A percentile compares a stretch with the other conserved stretches of the same genome.
These are phyloP conservation scores for Seriola aureovittata DNA, from an alignment of 2,113 vertebrate genomes.

Conservation along the genomic window DNA sequence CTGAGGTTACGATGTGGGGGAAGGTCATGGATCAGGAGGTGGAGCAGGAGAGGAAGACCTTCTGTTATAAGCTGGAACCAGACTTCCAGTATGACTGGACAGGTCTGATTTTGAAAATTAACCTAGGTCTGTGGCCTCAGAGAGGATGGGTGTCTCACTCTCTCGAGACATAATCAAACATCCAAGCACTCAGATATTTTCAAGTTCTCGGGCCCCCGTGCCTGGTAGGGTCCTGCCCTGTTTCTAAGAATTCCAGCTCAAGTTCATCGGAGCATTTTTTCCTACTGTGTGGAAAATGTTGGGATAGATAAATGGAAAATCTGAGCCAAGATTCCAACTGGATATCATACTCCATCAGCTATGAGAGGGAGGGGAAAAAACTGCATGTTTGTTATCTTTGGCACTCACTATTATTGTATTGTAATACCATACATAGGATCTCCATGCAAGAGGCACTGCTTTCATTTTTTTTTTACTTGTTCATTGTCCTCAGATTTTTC, in stretches of 20 bases:
- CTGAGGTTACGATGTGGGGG: constrained; percentile 42
- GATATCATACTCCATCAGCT: constrained; percentile 43
- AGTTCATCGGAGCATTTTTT: constrained; percentile 31
- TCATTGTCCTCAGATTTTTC: constrained; percentile 70
- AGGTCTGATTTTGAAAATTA: not conserved
- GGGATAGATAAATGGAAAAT: constrained; percentile 59
- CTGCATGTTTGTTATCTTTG: constrained; percentile 65
- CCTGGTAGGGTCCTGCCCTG: constrained; percentile 8
- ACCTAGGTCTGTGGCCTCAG: not conserved
- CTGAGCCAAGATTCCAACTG: constrained; percentile 60
- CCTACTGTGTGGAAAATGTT: constrained; percentile 66
- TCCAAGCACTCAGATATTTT: not conserved
- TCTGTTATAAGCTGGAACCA: constrained; percentile 24
- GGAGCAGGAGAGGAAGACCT: constrained; percentile 32
- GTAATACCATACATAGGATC: constrained; percentile 35
- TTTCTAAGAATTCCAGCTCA: constrained; percentile 55
- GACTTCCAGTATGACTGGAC: constrained; percentile 37
- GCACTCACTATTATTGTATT: constrained; percentile 51
- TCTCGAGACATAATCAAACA: constrained; percentile 9
- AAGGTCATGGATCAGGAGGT: constrained; percentile 57
- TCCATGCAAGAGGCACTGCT: constrained; percentile 12
- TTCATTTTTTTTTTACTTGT: constrained; percentile 59
- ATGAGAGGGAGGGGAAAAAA: constrained; percentile 32
- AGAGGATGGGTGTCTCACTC: constrained; percentile 23
- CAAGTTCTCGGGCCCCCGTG: not conserved